phyloP scores from a whole-genome alignment of 1,140 invertebrate genomes.

The Mercenaria mercenaria region DNA sequence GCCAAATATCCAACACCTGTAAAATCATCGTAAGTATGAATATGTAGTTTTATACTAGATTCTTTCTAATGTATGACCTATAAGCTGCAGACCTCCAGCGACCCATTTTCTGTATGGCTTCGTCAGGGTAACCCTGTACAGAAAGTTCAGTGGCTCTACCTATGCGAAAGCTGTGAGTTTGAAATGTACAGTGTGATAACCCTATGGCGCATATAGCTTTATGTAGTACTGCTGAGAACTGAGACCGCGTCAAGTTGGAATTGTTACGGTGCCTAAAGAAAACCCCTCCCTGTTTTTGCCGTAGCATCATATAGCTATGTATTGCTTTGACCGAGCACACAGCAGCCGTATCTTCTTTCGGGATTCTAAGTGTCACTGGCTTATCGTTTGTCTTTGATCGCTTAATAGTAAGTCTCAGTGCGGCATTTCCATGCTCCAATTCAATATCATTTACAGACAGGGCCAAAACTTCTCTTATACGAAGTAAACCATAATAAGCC shows the following conservation, averaged over 20 bases:
- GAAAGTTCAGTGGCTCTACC: conserved; percentile 10
- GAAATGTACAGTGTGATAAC: neutral
- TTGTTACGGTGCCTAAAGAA: neutral
- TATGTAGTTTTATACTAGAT: no score
- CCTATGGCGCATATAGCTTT: neutral
- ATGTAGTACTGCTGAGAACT: neutral
- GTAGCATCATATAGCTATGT: neutral
- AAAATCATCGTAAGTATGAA: neutral
- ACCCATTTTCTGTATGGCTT: neutral
- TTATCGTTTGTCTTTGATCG: neutral
- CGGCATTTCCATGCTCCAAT: neutral
- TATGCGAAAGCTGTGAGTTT: conserved; percentile 26
- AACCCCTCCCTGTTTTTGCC: no score
- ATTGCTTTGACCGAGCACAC: neutral
- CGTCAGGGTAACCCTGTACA: neutral
- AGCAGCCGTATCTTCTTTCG: neutral
- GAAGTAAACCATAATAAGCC: conserved; percentile 5
- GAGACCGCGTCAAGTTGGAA: neutral
- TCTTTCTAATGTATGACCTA: no score
- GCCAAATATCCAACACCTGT: no score
- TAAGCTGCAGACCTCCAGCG: neutral
- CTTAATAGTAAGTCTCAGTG: conserved; percentile 24
- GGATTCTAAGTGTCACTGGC: neutral
- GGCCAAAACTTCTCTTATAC: conserved; percentile 27
- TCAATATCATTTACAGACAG: neutral